Base-by-base conservation (phyloP, 1,140 invertebrate species). In the Brachionus koreanus region DNA sequence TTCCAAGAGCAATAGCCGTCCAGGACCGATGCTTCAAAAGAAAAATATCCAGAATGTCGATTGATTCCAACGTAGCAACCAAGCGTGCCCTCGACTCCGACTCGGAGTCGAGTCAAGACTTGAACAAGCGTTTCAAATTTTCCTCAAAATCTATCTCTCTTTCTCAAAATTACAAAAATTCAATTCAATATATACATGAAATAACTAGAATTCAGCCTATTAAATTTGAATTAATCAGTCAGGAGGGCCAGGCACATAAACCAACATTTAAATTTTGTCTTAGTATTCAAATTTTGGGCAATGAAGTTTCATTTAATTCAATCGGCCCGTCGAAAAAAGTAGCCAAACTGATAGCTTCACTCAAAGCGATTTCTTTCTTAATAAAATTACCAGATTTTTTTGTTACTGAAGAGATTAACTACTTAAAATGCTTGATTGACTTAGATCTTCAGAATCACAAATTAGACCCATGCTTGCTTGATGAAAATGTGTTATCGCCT, bases 181-280 rank as follows among this genome's bases (percentile, higher is more conserved):
- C 49, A 35, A 43, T 79, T 57, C 76, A 79, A 13, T 39, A 42
- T 9, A 57, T 79, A 25, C 49, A 79, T n/a, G 76, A 79, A 43
- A 35, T 79, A 5, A 3, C 33, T 5, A 19, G 35, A 23, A 79
- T 79, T 79, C 76, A 79, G 49, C 76, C 76, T 4, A 61, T 79
- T 37, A 61, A 57, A 61, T 79, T 61, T 23, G 76, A 79, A 3
- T 12, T 79, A 16, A 43, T 61, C 7, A 12, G 46, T 9, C 49
- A 65, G 16, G 61, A 35, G 10, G 76, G 76, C 9, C 76, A 39
- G 13, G 76, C 76, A 3, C 76, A 79, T 29, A 79, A 79, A 13
- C 76, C 76, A 37, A 13, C 29, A 37, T 79, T 79, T 61, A 65
- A 25, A 12, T 79, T 61, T 65, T 42, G 37, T 39, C 33, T 79